Evolutionary conservation across 1,140 invertebrate species (phyloP), one percentile per base, ranked within the genome.

Genomic region (Aphelinus certus): DNA sequence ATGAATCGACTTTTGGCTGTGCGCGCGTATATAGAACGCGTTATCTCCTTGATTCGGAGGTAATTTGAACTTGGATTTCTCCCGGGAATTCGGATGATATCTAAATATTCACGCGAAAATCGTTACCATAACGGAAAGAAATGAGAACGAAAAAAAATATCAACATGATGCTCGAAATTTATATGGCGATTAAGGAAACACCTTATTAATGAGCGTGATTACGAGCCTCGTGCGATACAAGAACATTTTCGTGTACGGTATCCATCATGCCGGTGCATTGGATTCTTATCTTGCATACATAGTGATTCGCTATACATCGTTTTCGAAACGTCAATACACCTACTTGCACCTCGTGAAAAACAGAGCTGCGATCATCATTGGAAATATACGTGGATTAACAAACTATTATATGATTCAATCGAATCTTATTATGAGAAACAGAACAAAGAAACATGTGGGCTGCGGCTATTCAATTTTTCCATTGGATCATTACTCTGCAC

Each of bases 361-460:
- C 48, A 47, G 61, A 71, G 51, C 45, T 62, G 26, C 51, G 42
- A 64, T 71, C 70, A 71, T 64, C 60, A 46, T 64, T 71, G 42
- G 47, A 63, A 64, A 71, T 71, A 63, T 6, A 48, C 7, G 9
- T 42, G 43, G 26, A 26, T 46, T 43, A 56, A 46, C 26, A 26
- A 10, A 7, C 7, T 43, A 51, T 26, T 46, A 62, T 46, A 63
- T 56, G 49, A 57, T 56, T 64, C 47, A 72, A 58, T 64, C 53
- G 26, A 57, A 48, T 56, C 61, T 55, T 49, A 72, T 64, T 64
- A 64, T 62, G 10, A 56, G 70, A 64, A 72, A 58, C 47, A 42
- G 51, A 53, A 72, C 62, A 72, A 72, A 72, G 61, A 72, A 65
- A 48, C 7, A 64, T 5, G 71, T 72, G 71, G 62, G 71, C 55